Evolutionary conservation across 2,888 invertebrate species (phyloP).

Genomic region (Epinotia nisella): DNA sequence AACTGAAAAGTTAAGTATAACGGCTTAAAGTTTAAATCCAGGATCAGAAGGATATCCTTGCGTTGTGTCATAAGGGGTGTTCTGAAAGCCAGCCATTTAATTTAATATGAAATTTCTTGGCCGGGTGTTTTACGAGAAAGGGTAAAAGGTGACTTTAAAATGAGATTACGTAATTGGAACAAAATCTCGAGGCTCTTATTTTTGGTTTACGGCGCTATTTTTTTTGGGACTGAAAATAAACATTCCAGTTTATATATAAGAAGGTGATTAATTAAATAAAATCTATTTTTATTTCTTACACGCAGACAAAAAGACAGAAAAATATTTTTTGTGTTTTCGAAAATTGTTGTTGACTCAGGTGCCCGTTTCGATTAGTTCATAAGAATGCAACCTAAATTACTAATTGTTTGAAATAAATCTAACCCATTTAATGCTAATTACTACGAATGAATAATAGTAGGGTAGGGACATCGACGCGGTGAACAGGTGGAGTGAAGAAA

Average conservation of each 20-base stretch:
- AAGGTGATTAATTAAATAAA: background rate
- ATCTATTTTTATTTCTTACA: background rate
- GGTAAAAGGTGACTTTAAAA: conserved; percentile 45
- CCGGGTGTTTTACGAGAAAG: conserved; percentile 50
- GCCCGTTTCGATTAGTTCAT: background rate
- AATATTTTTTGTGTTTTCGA: background rate
- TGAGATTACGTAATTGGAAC: conserved; percentile 28
- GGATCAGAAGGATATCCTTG: conserved; percentile 64
- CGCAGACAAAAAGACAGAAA: too few species aligned
- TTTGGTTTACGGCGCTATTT: conserved; percentile 12
- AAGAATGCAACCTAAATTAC: too few species aligned
- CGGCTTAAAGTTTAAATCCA: conserved; percentile 37
- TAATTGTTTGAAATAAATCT: too few species aligned
- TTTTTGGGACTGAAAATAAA: background rate
- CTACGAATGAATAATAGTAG: too few species aligned
- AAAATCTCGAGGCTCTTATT: conserved; percentile 3
- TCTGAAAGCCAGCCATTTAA: conserved; percentile 64
- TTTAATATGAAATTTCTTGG: conserved; percentile 52
- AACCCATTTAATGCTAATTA: too few species aligned
- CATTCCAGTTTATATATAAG: background rate
- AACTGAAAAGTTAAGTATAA: conserved; percentile 42
- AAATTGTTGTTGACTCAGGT: background rate
- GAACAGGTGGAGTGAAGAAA: too few species aligned
- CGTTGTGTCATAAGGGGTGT: conserved; percentile 61
- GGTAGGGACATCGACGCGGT: too few species aligned